These are phyloP conservation scores for Acropternis orthonyx DNA, from an alignment of 2,797 vertebrate species.

Conservation along the genomic window DNA sequence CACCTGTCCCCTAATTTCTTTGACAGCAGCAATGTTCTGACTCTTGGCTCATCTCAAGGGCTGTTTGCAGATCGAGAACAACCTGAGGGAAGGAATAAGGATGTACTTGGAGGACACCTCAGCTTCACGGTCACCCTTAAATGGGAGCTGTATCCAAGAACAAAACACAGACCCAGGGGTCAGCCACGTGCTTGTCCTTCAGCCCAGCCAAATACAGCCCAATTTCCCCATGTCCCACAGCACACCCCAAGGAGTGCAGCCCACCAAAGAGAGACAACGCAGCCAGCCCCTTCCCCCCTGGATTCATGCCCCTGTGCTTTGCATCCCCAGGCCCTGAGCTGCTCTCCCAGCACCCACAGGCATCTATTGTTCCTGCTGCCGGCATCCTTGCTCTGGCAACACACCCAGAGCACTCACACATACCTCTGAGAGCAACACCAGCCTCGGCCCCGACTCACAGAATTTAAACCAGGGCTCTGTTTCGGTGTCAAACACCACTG, in stretches of 20 bases:
- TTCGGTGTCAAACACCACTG: neutral
- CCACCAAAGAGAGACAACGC: fast-evolving
- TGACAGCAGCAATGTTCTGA: fast-evolving
- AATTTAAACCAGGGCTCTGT: neutral
- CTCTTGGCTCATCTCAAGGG: neutral
- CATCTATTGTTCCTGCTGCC: neutral
- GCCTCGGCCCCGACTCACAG: fast-evolving
- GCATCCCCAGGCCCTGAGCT: neutral
- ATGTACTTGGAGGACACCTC: neutral
- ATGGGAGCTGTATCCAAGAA: neutral
- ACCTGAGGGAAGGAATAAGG: neutral
- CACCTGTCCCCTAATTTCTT: neutral
- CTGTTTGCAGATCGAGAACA: neutral
- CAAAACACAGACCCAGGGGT: neutral
- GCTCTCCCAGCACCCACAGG: neutral
- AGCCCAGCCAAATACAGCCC: neutral
- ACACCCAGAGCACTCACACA: fast-evolving
- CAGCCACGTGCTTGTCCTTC: neutral
- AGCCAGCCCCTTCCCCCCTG: neutral
- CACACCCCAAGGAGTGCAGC: fast-evolving
- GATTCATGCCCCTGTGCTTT: fast-evolving
- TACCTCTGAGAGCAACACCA: fast-evolving
- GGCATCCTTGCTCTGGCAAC: fast-evolving
- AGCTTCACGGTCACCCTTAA: neutral
- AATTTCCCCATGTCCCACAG: neutral